Conservation (phyloP, 2,797 vertebrate species). For the Phoeniculus purpureus region DNA sequence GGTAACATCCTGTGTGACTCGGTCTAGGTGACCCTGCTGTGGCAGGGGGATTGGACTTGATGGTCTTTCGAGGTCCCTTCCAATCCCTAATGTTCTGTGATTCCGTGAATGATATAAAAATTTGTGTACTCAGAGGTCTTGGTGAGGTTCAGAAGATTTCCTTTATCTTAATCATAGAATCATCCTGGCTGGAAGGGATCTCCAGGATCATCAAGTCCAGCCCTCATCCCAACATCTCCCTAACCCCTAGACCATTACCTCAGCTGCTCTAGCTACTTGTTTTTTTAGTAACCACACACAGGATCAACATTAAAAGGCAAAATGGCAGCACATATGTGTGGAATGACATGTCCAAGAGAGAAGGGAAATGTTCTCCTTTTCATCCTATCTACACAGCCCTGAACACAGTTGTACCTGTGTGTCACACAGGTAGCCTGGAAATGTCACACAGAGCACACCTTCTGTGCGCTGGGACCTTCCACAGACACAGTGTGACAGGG, state of each 20-base stretch:
- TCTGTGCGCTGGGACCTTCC: not conserved
- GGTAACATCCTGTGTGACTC: not conserved
- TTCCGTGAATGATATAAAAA: not conserved
- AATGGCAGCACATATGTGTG: not conserved
- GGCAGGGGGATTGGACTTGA: no score
- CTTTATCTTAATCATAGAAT: not conserved
- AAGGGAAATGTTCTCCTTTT: not conserved
- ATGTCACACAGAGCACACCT: no score
- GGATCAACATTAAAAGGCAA: not conserved
- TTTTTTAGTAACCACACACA: no score
- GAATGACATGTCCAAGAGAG: not conserved
- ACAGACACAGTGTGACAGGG: accelerated
- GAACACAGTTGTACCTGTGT: not conserved
- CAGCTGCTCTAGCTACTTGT: no score
- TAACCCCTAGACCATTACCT: no score
- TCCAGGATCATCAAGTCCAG: no score
- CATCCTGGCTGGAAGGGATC: no score
- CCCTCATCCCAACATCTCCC: no score
- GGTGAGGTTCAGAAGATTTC: not conserved
- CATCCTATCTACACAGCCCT: not conserved
- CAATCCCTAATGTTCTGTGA: no score
- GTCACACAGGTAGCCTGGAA: not conserved
- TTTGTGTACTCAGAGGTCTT: not conserved
- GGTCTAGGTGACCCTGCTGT: no score
- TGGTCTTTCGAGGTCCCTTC: no score